These are phyloP conservation scores for Ctenosaura bakeri DNA, from an alignment of 2,797 vertebrate genomes.

Conservation along the genomic window DNA sequence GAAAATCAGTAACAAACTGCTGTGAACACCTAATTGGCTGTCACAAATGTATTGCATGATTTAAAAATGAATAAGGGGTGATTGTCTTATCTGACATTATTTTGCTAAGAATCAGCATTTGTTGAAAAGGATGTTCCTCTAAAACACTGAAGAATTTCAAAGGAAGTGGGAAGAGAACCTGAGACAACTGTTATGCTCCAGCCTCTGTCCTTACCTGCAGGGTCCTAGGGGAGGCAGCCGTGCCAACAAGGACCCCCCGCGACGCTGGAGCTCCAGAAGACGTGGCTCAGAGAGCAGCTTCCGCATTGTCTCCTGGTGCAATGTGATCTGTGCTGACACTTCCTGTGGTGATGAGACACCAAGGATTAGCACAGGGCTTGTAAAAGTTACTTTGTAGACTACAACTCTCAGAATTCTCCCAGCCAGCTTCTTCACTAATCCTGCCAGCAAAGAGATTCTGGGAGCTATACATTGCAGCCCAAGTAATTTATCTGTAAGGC, in stretches of 20 bases:
- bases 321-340: conserved; percentile 80
- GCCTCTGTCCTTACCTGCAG: conserved; percentile 82
- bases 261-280: conserved; percentile 87
- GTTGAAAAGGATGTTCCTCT: not conserved
- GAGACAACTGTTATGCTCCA: too few species aligned
- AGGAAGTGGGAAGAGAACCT: not conserved
- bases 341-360: conserved; percentile 73
- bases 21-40: too few species aligned
- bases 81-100: not conserved
- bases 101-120: not conserved
- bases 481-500: not conserved
- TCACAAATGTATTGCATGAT: not conserved
- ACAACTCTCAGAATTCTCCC: not conserved
- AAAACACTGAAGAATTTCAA: not conserved
- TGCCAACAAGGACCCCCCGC: conserved; percentile 90
- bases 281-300: conserved; percentile 88
- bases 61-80: not conserved
- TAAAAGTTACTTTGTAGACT: not conserved
- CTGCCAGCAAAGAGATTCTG: too few species aligned
- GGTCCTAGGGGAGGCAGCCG: conserved; percentile 83
- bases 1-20: not conserved
- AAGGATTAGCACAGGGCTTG: not conserved
- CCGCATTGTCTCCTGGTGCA: conserved; percentile 86
- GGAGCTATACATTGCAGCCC: not conserved
- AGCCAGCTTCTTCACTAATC: not conserved